Percentiles rank a stretch among this genome's conserved stretches.
phyloP scores from a whole-genome alignment of 1,140 invertebrate genomes.

The Spodoptera frugiperda region DNA sequence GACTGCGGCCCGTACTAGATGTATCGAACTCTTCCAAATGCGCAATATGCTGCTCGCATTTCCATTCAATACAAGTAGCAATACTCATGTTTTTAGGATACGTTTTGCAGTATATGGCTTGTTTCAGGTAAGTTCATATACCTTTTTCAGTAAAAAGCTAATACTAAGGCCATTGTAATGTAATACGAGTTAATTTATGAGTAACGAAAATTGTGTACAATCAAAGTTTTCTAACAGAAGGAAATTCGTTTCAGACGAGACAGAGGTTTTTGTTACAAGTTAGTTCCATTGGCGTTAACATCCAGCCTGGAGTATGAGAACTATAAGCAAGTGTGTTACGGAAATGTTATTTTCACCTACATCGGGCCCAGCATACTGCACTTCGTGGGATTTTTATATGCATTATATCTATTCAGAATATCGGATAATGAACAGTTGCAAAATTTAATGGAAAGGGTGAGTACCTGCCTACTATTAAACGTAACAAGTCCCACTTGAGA shows the following conservation, averaged over 20 bases:
- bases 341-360: constrained; percentile 91
- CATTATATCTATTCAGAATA: constrained; percentile 92
- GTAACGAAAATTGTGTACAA: too few relatives aligned
- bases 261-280: constrained; percentile 90
- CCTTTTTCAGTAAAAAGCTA: neutral
- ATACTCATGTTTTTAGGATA: constrained; percentile 90
- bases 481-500: too few relatives aligned
- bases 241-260: constrained; percentile 87
- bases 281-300: constrained; percentile 79
- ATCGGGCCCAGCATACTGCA: constrained; percentile 92
- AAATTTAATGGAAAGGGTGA: constrained; percentile 95
- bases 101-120: constrained; percentile 91
- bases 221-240: too few relatives aligned
- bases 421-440: constrained; percentile 95
- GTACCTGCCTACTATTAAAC: constrained; percentile 49
- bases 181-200: too few relatives aligned
- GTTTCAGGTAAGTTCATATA: constrained; percentile 88
- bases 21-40: constrained; percentile 86
- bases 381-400: constrained; percentile 91
- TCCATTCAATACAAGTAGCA: constrained; percentile 90
- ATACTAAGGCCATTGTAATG: too few relatives aligned
- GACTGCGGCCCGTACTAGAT: constrained; percentile 90
- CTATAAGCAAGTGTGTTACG: constrained; percentile 88
- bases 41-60: constrained; percentile 88
- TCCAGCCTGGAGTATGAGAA: constrained; percentile 74